phyloP scores from a whole-genome alignment of 2,113 vertebrate genomes.

The Hippocampus zosterae region DNA sequence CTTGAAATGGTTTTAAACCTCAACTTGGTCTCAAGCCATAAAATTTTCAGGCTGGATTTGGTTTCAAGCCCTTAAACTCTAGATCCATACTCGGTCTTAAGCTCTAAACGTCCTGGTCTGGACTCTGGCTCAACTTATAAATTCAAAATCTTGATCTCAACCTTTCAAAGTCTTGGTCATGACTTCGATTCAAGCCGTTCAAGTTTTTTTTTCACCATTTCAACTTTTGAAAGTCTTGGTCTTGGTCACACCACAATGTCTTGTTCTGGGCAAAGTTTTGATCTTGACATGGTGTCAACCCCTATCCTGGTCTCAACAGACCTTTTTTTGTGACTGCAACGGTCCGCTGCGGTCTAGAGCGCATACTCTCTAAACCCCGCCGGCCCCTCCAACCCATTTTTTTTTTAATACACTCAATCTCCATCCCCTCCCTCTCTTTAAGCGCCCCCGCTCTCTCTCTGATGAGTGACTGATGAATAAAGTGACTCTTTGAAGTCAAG shows the following conservation, averaged over 20 bases:
- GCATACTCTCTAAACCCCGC: no score
- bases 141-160: neutral
- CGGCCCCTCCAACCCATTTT: neutral
- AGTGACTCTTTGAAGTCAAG: slow-evolving; percentile 73
- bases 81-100: no score
- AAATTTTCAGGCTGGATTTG: neutral
- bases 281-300: slow-evolving; percentile 12
- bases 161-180: neutral
- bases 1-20: neutral
- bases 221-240: neutral
- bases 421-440: slow-evolving; percentile 61
- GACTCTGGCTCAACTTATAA: no score
- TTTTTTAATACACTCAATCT: slow-evolving; percentile 64
- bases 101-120: no score
- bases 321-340: no score
- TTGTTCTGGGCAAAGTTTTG: neutral
- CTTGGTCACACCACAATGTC: neutral
- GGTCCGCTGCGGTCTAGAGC: no score
- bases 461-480: slow-evolving; percentile 75
- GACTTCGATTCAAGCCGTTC: neutral
- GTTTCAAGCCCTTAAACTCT: no score
- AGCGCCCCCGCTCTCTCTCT: slow-evolving; percentile 40
- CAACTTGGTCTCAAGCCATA: neutral
- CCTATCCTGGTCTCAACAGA: neutral
- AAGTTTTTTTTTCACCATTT: neutral